A percentile compares a stretch with the other conserved stretches of the same genome.
Evolutionary conservation across 2,797 vertebrate species (phyloP).

Genomic region (Dipus sagitta): DNA sequence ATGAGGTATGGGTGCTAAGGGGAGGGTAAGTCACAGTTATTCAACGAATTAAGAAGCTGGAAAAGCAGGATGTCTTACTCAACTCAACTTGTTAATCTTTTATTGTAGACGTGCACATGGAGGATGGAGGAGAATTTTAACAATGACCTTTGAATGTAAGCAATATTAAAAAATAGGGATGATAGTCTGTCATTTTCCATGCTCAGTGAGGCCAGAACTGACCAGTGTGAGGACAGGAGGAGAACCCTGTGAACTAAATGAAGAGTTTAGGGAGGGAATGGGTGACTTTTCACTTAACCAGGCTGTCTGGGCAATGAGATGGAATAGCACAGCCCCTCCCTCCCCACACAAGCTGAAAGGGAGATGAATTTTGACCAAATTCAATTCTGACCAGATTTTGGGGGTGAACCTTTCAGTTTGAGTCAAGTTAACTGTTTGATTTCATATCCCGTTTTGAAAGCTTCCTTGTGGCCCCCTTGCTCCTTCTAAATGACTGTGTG

Average conservation of each 20-base stretch:
- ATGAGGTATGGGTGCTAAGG: neutral
- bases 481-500: slow-evolving; percentile 82
- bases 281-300: neutral
- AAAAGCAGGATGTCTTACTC: neutral
- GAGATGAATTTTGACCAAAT: slow-evolving; percentile 58
- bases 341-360: slow-evolving; percentile 1
- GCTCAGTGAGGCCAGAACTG: neutral
- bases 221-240: neutral
- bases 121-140: neutral
- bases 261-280: neutral
- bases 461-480: slow-evolving; percentile 57
- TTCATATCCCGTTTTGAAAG: slow-evolving; percentile 72
- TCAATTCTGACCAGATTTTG: slow-evolving; percentile 71
- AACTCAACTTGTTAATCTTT: neutral
- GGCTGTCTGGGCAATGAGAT: neutral
- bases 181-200: slow-evolving; percentile 26
- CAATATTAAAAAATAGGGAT: slow-evolving; percentile 41
- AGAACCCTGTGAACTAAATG: neutral
- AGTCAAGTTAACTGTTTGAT: slow-evolving; percentile 74
- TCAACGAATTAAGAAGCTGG: neutral
- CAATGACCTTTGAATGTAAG: slow-evolving; percentile 29
- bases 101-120: neutral
- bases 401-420: slow-evolving; percentile 66
- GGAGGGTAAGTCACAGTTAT: neutral
- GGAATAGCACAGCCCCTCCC: neutral